Evolutionary conservation across 2,888 invertebrate species (phyloP), one percentile per base, ranked within the genome.

Genomic region (Monochamus alternatus): DNA sequence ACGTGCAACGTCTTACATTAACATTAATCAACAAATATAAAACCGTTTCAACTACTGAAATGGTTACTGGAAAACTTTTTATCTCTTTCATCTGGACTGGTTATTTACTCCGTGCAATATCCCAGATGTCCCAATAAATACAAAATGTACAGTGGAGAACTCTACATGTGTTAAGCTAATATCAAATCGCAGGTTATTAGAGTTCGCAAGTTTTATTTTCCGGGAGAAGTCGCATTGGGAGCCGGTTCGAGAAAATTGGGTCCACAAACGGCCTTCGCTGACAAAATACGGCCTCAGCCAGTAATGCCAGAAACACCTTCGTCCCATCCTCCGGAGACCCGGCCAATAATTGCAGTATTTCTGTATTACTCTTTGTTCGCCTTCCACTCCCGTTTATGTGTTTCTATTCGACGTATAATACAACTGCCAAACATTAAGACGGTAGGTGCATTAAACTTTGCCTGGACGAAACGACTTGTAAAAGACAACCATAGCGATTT

Each of bases 131-230:
- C 64, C 44, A 47, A 66, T 59, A 66, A 66, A 55, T 59, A 73
- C 55, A 69, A 68, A 43, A 67, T 59, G 43, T 68, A 47, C 47
- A 47, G 12, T 12, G 4, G 69, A 74, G 64, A 72, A 55, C 63
- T 58, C 65, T 67, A 73, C 75, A 78, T 60, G 71, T 75, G 71
- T 75, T 74, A 72, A 73, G 52, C 63, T 67, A 62, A 71, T 67
- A 78, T 73, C 68, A 75, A 72, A 78, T 75, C 77, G 74, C 67
- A 63, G 73, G 70, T 75, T 78, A 75, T 78, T 77, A 77, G 69
- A 65, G 74, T 73, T 74, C 60, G 52, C 62, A 47, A 70, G 67
- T 67, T 74, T 55, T 66, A 67, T 63, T 75, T 75, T 74, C 75
- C 70, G 63, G 22, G 66, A 55, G 67, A 67, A 72, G 68, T 74